Evolutionary conservation across 2,888 invertebrate genomes (phyloP).

Genomic region (Tenthredo scrophulariae): DNA sequence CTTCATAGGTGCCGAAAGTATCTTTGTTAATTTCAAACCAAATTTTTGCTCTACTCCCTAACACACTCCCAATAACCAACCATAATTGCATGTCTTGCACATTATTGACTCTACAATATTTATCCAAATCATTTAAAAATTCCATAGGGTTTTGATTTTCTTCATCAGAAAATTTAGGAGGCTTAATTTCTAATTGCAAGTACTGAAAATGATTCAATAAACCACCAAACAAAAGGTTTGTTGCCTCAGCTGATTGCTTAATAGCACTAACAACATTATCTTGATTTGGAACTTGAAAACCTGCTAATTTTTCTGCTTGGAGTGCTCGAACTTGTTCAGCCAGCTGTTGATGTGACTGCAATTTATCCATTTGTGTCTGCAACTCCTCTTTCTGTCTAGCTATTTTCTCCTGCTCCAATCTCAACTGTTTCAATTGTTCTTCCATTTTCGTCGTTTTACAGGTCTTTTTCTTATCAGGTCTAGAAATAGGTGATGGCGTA

Average conservation of each 20-base stretch:
- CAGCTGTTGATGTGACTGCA: not conserved
- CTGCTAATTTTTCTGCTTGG: slow-evolving; percentile 17
- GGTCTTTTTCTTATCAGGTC: too few relatives aligned
- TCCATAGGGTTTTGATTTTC: slow-evolving; percentile 44
- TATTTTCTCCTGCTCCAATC: slow-evolving; percentile 9
- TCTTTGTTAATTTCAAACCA: slow-evolving; percentile 47
- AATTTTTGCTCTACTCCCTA: slow-evolving; percentile 50
- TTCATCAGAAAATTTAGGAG: slow-evolving; percentile 52
- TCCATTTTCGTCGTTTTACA: too few relatives aligned
- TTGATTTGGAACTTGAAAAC: not conserved
- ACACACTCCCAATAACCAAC: slow-evolving; percentile 38
- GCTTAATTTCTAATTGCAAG: slow-evolving; percentile 53
- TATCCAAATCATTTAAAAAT: slow-evolving; percentile 53
- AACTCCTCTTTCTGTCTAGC: slow-evolving; percentile 9
- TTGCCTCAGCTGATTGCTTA: not conserved
- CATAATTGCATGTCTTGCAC: slow-evolving; percentile 43
- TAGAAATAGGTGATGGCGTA: too few relatives aligned
- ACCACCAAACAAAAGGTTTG: slow-evolving; percentile 52
- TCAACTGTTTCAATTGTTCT: slow-evolving; percentile 9
- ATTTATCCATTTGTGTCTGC: not conserved
- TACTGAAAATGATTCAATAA: slow-evolving; percentile 53
- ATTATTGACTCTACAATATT: slow-evolving; percentile 49
- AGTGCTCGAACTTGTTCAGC: slow-evolving; percentile 18
- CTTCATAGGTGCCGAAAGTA: slow-evolving; percentile 34
- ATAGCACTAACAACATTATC: not conserved